Conservation (phyloP, 2,113 vertebrate genomes). For the Excalfactoria chinensis region DNA sequence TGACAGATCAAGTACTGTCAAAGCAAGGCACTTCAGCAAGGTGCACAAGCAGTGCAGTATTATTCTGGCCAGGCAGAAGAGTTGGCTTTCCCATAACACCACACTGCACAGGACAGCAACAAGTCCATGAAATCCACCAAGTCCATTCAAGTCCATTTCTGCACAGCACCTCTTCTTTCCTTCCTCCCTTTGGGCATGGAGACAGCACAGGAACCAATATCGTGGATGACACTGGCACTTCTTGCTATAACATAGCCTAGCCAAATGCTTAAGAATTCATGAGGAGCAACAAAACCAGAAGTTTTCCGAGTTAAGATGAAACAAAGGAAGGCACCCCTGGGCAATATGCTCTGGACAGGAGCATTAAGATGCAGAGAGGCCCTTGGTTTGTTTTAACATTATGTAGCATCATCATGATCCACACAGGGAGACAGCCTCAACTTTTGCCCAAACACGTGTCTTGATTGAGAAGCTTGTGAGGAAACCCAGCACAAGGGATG, state of each 20-base stretch:
- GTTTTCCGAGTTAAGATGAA: not conserved
- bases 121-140: not conserved
- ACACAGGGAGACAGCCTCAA: not conserved
- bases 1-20: not conserved
- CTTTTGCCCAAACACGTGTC: not conserved
- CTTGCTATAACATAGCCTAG: not conserved
- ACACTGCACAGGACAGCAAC: not conserved
- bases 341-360: not conserved
- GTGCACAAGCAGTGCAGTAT: not conserved
- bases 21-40: not conserved
- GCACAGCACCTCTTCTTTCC: not conserved
- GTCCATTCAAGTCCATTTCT: fast-evolving
- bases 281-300: not conserved
- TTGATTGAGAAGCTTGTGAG: not conserved
- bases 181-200: not conserved
- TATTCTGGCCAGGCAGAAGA: not conserved
- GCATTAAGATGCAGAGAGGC: not conserved
- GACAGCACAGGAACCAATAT: not conserved
- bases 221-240: not conserved
- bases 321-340: not conserved
- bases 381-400: not conserved
- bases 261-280: not conserved
- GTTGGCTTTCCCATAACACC: not conserved
- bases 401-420: not conserved
- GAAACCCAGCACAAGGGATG: not conserved